Percentiles rank a stretch among this genome's conserved stretches.
These are phyloP conservation scores for Ochotona princeps DNA, from an alignment of 2,113 vertebrate genomes.

Conservation along the genomic window DNA sequence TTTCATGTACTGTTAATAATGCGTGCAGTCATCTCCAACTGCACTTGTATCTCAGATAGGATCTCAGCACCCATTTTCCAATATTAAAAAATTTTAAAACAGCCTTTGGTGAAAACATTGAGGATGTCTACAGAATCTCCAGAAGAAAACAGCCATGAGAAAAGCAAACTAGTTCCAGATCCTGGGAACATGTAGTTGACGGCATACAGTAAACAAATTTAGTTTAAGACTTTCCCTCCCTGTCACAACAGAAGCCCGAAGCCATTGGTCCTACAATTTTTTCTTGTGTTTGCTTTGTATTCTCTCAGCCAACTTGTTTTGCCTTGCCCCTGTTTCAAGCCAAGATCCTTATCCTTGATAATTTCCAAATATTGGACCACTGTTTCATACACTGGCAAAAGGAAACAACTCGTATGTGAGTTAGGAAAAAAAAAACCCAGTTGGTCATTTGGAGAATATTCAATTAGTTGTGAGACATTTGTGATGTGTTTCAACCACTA, in stretches of 20 bases:
- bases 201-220: background rate
- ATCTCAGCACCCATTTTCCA: background rate
- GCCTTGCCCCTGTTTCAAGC: background rate
- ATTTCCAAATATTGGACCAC: background rate
- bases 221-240: background rate
- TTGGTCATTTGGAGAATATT: background rate
- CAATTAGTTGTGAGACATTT: background rate
- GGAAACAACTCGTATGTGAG: background rate
- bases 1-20: background rate
- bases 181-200: background rate
- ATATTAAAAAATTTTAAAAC: background rate
- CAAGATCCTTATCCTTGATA: background rate
- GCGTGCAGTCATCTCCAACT: background rate
- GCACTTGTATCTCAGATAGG: background rate
- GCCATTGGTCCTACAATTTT: background rate
- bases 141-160: background rate
- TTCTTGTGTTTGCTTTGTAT: background rate
- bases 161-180: background rate
- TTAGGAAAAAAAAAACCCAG: background rate
- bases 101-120: background rate
- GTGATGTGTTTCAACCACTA: background rate
- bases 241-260: background rate
- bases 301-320: background rate
- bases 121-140: background rate
- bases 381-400: background rate